These are phyloP conservation scores for Pristionchus maxplancki DNA, from an alignment of 2,888 invertebrate species.

Conservation along the genomic window DNA sequence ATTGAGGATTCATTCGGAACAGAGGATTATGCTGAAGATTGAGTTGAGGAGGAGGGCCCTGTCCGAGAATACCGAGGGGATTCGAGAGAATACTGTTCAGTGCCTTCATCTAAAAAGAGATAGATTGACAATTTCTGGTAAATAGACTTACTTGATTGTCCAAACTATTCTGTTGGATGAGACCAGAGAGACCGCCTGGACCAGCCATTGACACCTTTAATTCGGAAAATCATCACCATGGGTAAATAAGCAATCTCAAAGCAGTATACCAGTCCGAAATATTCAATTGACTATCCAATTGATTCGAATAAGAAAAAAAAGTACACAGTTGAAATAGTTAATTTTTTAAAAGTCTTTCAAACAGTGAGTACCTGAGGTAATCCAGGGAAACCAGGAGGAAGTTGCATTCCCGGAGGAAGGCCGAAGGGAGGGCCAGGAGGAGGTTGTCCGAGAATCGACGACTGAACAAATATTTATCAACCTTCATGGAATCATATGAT, in stretches of 20 bases:
- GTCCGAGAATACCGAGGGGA: slow-evolving; percentile 8
- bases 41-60: slow-evolving; percentile 36
- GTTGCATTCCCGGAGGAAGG: slow-evolving; percentile 44
- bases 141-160: slow-evolving; percentile 23
- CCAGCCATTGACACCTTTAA: slow-evolving; percentile 11
- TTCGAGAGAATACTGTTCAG: slow-evolving; percentile 27
- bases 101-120: slow-evolving; percentile 28
- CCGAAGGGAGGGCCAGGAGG: slow-evolving; percentile 4
- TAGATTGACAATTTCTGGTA: too few relatives aligned
- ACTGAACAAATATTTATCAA: background rate
- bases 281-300: background rate
- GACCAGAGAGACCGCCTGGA: background rate
- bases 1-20: slow-evolving; percentile 14
- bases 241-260: too few relatives aligned
- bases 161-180: slow-evolving; percentile 23
- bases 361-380: slow-evolving; percentile 8
- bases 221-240: too few relatives aligned
- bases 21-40: slow-evolving; percentile 24
- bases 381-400: slow-evolving; percentile 8
- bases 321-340: background rate
- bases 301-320: background rate
- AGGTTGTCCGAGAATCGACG: slow-evolving; percentile 5
- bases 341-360: background rate
- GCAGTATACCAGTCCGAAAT: too few relatives aligned
- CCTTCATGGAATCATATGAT: too few relatives aligned